Evolutionary conservation across 2,888 invertebrate species (phyloP).

Genomic region (Ypsolopha scabrella): DNA sequence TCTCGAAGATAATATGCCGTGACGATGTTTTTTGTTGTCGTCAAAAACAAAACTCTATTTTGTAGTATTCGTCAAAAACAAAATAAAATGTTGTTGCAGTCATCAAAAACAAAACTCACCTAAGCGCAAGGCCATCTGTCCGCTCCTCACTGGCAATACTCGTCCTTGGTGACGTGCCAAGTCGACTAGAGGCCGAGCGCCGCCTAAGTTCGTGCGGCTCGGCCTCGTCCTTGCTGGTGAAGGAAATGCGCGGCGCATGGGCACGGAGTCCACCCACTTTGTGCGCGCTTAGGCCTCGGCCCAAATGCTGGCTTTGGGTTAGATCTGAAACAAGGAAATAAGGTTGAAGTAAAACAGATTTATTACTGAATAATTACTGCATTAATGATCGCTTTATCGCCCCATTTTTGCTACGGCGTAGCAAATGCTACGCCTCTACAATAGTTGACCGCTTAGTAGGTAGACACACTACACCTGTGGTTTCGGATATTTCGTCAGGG

Average conservation of each 20-base stretch:
- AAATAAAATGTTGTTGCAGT: no score
- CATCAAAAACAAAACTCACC: slow-evolving; percentile 45
- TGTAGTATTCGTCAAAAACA: no score
- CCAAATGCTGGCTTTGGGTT: slow-evolving; percentile 54
- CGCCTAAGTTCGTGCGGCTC: slow-evolving; percentile 45
- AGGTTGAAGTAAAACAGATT: neutral
- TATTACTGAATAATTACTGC: no score
- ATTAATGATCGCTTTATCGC: no score
- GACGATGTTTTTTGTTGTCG: no score
- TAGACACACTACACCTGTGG: no score
- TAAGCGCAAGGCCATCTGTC: slow-evolving; percentile 70
- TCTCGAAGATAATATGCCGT: no score
- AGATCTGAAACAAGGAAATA: slow-evolving; percentile 34
- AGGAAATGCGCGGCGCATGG: slow-evolving; percentile 56
- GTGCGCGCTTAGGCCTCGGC: slow-evolving; percentile 52
- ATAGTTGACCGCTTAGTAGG: no score
- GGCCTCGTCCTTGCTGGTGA: slow-evolving; percentile 49
- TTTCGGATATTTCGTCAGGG: no score
- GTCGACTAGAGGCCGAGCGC: slow-evolving; percentile 57
- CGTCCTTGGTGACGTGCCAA: slow-evolving; percentile 54
- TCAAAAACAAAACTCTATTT: no score
- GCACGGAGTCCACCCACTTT: slow-evolving; percentile 54
- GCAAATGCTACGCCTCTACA: no score
- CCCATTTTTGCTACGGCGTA: no score
- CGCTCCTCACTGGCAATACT: slow-evolving; percentile 61